phyloP scores from a whole-genome alignment of 2,113 vertebrate genomes.

The Columba livia region DNA sequence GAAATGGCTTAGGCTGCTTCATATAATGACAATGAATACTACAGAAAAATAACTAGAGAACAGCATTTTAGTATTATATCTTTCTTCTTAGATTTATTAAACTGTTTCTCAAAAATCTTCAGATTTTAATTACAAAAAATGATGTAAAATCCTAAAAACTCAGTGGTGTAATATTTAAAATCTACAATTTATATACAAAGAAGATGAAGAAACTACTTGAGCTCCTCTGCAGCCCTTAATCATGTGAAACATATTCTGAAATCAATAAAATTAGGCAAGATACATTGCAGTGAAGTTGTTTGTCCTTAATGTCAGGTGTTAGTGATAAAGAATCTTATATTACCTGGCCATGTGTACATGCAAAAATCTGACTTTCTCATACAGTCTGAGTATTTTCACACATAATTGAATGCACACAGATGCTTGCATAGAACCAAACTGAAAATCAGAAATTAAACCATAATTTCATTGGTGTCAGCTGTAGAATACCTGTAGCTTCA shows the following conservation, averaged over 20 bases:
- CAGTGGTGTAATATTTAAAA: not conserved
- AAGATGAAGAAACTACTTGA: not conserved
- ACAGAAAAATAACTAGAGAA: not conserved
- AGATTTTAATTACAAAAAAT: not conserved
- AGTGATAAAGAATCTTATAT: not conserved
- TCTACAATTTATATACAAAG: not conserved
- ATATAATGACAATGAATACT: not conserved
- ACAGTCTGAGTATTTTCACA: not conserved
- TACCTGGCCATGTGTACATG: not conserved
- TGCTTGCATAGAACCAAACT: not conserved
- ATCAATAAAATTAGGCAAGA: conserved; percentile 12
- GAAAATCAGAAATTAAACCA: not conserved
- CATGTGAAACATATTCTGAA: not conserved
- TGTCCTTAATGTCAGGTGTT: not conserved
- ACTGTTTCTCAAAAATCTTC: not conserved
- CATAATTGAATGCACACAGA: not conserved
- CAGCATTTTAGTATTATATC: not conserved
- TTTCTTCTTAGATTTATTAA: not conserved
- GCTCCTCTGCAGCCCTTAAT: not conserved
- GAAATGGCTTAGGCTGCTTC: not conserved
- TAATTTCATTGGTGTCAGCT: not conserved
- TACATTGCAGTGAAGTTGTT: not conserved
- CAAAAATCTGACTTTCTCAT: not conserved
- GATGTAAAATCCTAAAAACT: not conserved
- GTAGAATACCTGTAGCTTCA: not conserved